phyloP scores from a whole-genome alignment of 2,113 vertebrate genomes.

The Seriola aureovittata region DNA sequence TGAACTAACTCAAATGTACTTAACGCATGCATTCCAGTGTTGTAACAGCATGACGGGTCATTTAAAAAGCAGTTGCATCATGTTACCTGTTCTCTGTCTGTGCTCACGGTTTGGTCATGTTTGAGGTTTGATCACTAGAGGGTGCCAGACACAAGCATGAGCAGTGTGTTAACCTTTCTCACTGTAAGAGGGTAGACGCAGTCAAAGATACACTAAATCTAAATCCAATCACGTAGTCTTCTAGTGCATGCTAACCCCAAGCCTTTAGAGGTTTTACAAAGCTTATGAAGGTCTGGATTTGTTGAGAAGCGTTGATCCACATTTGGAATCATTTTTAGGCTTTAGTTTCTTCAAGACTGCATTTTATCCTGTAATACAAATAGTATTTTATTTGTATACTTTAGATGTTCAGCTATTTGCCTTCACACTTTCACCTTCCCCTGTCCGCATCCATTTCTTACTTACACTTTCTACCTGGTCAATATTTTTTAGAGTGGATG shows the following conservation, averaged over 20 bases:
- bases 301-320: background rate
- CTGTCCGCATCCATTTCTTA: background rate
- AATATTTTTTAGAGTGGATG: background rate
- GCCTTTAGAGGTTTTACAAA: background rate
- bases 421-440: background rate
- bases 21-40: background rate
- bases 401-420: background rate
- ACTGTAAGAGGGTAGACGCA: background rate
- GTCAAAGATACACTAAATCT: background rate
- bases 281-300: background rate
- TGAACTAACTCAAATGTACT: background rate
- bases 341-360: background rate
- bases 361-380: background rate
- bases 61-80: background rate
- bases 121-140: slow-evolving; percentile 53
- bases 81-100: background rate
- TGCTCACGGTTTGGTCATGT: background rate
- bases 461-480: background rate
- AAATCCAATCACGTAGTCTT: background rate
- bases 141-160: slow-evolving; percentile 47
- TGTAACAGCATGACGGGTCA: too few relatives aligned
- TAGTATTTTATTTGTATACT: background rate
- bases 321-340: background rate
- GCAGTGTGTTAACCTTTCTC: background rate
- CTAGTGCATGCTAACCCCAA: background rate